A percentile compares a stretch with the other conserved stretches of the same genome.
phyloP scores from a whole-genome alignment of 2,113 vertebrate species.

The Chlamydotis undulata region DNA sequence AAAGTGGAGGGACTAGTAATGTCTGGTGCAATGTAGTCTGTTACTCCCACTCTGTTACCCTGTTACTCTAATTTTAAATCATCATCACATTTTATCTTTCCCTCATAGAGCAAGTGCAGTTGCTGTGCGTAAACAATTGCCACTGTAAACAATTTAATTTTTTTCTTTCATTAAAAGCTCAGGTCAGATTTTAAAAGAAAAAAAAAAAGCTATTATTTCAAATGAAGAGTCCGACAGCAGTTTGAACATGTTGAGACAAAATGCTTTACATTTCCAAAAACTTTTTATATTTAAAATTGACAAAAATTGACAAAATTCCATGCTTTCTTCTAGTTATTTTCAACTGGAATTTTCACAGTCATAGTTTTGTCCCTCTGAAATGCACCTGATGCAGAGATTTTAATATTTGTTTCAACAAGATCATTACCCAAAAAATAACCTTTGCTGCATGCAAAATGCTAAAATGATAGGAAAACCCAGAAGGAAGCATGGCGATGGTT shows the following conservation, averaged over 20 bases:
- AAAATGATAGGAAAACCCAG: neutral
- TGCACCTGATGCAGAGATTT: neutral
- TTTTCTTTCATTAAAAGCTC: neutral
- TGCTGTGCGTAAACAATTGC: neutral
- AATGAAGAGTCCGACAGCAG: neutral
- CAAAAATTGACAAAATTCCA: neutral
- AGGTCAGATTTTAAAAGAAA: neutral
- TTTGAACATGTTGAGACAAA: neutral
- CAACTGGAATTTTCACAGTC: neutral
- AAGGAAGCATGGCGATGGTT: neutral
- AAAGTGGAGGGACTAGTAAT: neutral
- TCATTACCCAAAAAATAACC: neutral
- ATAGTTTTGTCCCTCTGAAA: neutral
- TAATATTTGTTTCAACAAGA: neutral
- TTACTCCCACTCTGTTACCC: neutral
- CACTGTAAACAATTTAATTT: neutral
- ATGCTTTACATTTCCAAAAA: neutral
- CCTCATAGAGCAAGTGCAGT: neutral
- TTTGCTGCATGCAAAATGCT: neutral
- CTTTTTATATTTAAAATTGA: neutral
- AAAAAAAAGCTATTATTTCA: neutral
- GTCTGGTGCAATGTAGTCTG: neutral
- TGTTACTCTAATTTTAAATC: neutral
- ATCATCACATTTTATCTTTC: neutral
- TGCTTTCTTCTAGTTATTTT: neutral